Base-by-base conservation (phyloP, 2,888 invertebrate genomes). In the Acanthacorydalis orientalis region DNA sequence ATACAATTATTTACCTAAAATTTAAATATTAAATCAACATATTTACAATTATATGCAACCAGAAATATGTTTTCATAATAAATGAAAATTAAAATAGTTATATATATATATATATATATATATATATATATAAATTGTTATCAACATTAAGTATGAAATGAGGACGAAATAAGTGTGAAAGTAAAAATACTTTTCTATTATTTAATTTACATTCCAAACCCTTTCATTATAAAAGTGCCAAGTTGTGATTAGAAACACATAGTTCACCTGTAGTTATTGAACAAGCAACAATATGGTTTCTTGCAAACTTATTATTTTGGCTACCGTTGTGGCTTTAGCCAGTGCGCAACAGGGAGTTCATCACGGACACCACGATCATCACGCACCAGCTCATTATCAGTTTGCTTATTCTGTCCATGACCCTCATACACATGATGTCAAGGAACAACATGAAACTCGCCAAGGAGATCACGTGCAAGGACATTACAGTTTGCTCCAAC, bases 391-490 rank as follows among this genome's bases (percentile, higher is more conserved):
- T 6, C 23, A 66, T 31, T 43, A 43, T 16, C 15, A 31, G 51
- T 70, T 68, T 55, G 62, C 63, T 12, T 71, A 70, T 54, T 54
- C 61, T 9, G 69, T 70, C 4, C 64, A 64, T 49, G 70, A 71
- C 57, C 64, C 65, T 4, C 65, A 68, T 52, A 72, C 73, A 49
- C 72, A 72, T 6, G 73, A 73, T 56, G 64, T 65, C 50, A 73
- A 73, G 55, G 62, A 60, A 53, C 73, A 73, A 53, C 67, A 68
- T 52, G 73, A 73, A 59, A 49, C 62, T 2, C 68, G 72, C 50
- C 64, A 67, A 53, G 72, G 70, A 47, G 70, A 73, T 57, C 63
- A 60, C 48, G 72, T 73, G 15, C 65, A 69, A 50, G 73, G 73
- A 7, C 60, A 63, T 52, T 73, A 73, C 55, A 47, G 49, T 6